phyloP scores from a whole-genome alignment of 2,797 vertebrate genomes.

The Rhodeus uyekii region DNA sequence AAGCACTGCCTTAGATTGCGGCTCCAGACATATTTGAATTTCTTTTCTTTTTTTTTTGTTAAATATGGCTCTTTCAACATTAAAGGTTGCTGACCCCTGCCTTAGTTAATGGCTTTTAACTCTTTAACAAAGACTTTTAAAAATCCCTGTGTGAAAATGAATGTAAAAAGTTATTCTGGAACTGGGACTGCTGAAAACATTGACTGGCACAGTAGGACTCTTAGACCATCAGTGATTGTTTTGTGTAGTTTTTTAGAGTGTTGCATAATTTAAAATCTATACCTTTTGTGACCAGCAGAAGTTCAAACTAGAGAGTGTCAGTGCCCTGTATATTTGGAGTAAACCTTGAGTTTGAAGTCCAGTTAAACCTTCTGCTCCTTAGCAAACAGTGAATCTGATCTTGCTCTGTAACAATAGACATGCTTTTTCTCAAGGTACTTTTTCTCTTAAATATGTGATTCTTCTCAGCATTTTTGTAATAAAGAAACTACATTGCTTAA shows the following conservation, averaged over 20 bases:
- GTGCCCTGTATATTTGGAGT: background rate
- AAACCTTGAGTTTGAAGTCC: background rate
- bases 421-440: constrained; percentile 5
- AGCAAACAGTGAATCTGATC: background rate
- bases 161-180: background rate
- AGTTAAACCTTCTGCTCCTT: background rate
- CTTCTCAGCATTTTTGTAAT: background rate
- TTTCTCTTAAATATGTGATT: constrained; percentile 9
- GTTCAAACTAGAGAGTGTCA: background rate
- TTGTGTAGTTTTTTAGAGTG: background rate
- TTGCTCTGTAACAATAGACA: background rate
- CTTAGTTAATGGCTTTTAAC: too few relatives aligned
- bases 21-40: too few relatives aligned
- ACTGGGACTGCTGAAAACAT: background rate
- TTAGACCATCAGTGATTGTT: background rate
- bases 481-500: background rate
- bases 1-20: too few relatives aligned
- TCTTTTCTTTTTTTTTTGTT: too few relatives aligned
- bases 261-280: background rate
- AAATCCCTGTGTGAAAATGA: background rate
- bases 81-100: too few relatives aligned
- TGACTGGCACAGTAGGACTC: background rate
- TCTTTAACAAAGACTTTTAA: background rate
- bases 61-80: too few relatives aligned
- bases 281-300: background rate